A percentile compares a stretch with the other conserved stretches of the same genome.
Evolutionary conservation across 2,113 vertebrate genomes (phyloP).

Genomic region (Campylomormyrus numenius): DNA sequence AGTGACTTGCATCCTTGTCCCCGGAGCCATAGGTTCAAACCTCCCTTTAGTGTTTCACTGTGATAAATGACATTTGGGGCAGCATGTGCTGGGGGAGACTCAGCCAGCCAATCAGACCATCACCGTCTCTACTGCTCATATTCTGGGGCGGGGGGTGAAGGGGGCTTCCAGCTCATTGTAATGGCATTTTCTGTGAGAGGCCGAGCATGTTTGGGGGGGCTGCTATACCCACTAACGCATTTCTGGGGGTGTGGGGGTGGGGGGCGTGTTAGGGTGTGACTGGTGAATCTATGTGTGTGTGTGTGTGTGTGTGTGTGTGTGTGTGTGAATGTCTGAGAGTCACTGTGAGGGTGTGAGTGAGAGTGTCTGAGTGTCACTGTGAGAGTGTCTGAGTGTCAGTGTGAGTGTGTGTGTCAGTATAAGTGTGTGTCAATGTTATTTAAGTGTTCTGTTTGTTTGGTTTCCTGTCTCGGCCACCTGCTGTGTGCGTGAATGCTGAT

Average conservation of each 20-base stretch:
- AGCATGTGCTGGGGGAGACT: neutral
- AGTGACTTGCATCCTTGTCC: neutral
- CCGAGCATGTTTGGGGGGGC: neutral
- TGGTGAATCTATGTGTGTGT: neutral
- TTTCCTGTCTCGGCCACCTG: slow-evolving; percentile 10
- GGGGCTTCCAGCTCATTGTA: neutral
- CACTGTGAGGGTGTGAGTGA: neutral
- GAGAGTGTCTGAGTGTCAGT: no score
- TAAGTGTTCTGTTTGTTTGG: slow-evolving; percentile 9
- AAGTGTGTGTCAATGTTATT: slow-evolving; percentile 6
- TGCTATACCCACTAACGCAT: slow-evolving; percentile 3
- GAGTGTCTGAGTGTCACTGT: neutral
- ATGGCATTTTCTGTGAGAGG: neutral
- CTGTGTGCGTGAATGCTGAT: neutral
- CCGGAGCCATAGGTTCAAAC: neutral
- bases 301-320: neutral
- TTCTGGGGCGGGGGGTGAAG: neutral
- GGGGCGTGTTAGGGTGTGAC: no score
- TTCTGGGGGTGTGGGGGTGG: neutral
- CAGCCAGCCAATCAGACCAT: neutral
- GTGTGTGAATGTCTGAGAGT: neutral
- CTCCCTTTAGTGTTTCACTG: neutral
- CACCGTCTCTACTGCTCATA: neutral
- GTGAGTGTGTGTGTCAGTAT: slow-evolving; percentile 4
- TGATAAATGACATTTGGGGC: slow-evolving; percentile 9